Evolutionary conservation across 2,888 invertebrate species (phyloP).

Genomic region (Macroteleia sp.): DNA sequence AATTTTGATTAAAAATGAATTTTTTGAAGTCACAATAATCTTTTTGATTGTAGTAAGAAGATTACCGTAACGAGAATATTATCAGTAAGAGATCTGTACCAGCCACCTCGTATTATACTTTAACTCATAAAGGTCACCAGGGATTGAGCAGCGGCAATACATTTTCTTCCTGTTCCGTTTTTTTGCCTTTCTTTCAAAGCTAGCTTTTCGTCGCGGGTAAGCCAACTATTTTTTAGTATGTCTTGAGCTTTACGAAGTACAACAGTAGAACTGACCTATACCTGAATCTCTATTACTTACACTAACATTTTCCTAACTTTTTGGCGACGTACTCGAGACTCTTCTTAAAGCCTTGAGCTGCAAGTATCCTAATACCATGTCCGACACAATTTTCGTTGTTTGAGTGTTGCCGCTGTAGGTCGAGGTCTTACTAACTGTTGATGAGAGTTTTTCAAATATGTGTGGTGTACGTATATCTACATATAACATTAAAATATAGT

Average conservation of each 20-base stretch:
- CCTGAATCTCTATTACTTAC: conserved; percentile 33
- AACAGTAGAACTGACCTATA: conserved; percentile 48
- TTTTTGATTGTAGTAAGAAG: conserved; percentile 48
- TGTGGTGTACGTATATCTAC: no score
- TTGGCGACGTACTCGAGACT: conserved; percentile 55
- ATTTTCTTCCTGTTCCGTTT: conserved; percentile 41
- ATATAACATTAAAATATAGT: no score
- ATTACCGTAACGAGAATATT: conserved; percentile 61
- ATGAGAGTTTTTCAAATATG: conserved; percentile 43
- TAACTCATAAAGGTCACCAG: conserved; percentile 47
- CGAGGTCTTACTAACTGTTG: conserved; percentile 60
- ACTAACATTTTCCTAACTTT: conserved; percentile 58
- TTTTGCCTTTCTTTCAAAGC: conserved; percentile 17
- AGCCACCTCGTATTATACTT: conserved; percentile 36
- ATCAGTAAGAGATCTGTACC: conserved; percentile 47
- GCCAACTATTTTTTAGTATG: conserved; percentile 54
- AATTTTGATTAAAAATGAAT: no score
- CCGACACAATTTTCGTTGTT: conserved; percentile 55
- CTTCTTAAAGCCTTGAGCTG: conserved; percentile 56
- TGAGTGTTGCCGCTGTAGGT: conserved; percentile 45
- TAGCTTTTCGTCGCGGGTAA: conserved; percentile 47
- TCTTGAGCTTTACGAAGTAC: conserved; percentile 36
- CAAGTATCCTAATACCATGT: conserved; percentile 54
- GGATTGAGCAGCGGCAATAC: conserved; percentile 50
- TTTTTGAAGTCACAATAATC: no score